These are phyloP conservation scores for Sinotaia quadrata DNA, from an alignment of 2,888 invertebrate genomes.

Conservation along the genomic window DNA sequence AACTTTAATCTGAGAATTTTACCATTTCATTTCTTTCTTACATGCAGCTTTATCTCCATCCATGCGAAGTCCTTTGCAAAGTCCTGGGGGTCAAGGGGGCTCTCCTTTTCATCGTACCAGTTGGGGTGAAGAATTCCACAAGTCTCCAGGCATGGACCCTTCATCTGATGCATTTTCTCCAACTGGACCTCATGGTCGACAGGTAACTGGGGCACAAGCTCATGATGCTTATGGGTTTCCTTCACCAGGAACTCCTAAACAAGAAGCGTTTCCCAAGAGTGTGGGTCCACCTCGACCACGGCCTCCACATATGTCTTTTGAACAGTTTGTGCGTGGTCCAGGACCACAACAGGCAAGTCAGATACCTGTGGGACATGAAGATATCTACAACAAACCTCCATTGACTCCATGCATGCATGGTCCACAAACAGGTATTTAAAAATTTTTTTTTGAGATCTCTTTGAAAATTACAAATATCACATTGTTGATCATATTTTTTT, in stretches of 20 bases:
- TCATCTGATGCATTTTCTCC: conserved; percentile 11
- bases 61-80: conserved; percentile 26
- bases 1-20: no score
- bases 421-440: no score
- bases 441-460: no score
- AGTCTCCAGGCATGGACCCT: conserved; percentile 14
- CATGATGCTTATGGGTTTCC: conserved; percentile 16
- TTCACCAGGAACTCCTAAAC: conserved; percentile 17
- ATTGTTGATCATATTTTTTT: no score
- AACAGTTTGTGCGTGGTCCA: conserved; percentile 25
- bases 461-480: no score
- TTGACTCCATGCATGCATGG: conserved; percentile 36
- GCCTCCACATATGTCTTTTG: conserved; percentile 29
- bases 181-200: neutral
- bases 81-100: conserved; percentile 13
- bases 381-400: conserved; percentile 46
- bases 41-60: conserved; percentile 23
- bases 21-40: no score
- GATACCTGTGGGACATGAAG: conserved; percentile 33
- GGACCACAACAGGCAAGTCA: neutral
- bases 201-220: conserved; percentile 12
- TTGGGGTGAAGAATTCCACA: conserved; percentile 16
- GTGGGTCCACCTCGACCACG: conserved; percentile 44
- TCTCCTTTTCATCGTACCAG: conserved; percentile 16
- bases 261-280: conserved; percentile 41